phyloP scores from a whole-genome alignment of 2,888 invertebrate species.

The Germaria angustata region DNA sequence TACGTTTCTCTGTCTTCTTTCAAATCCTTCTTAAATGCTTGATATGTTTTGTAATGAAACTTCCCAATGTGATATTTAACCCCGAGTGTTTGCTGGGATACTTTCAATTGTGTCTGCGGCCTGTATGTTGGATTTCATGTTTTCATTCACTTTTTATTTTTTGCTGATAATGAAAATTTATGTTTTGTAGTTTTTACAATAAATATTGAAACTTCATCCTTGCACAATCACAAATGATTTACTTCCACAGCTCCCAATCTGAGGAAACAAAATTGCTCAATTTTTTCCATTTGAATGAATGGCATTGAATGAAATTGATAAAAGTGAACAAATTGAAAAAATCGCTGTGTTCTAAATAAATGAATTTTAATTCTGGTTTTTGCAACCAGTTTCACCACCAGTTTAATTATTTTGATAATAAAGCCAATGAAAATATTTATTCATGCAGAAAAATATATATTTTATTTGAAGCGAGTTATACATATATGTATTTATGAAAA shows the following conservation, averaged over 20 bases:
- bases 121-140: neutral
- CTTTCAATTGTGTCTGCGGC: neutral
- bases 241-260: slow-evolving; percentile 5
- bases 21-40: too few relatives aligned
- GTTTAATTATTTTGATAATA: slow-evolving; percentile 6
- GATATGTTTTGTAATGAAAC: too few relatives aligned
- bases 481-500: too few relatives aligned
- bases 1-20: too few relatives aligned
- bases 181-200: slow-evolving; percentile 1
- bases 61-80: too few relatives aligned
- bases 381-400: neutral
- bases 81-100: neutral
- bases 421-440: neutral
- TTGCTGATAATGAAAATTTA: slow-evolving; percentile 53
- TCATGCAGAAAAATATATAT: neutral
- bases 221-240: slow-evolving; percentile 6
- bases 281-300: slow-evolving; percentile 15
- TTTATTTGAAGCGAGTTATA: too few relatives aligned
- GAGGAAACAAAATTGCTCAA: slow-evolving; percentile 3
- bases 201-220: neutral
- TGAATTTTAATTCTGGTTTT: slow-evolving; percentile 22
- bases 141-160: slow-evolving; percentile 28
- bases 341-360: neutral
- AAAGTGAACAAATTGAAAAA: neutral
- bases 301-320: slow-evolving; percentile 37